phyloP scores from a whole-genome alignment of 2,113 vertebrate species.

The Trichomycterus rosablanca region DNA sequence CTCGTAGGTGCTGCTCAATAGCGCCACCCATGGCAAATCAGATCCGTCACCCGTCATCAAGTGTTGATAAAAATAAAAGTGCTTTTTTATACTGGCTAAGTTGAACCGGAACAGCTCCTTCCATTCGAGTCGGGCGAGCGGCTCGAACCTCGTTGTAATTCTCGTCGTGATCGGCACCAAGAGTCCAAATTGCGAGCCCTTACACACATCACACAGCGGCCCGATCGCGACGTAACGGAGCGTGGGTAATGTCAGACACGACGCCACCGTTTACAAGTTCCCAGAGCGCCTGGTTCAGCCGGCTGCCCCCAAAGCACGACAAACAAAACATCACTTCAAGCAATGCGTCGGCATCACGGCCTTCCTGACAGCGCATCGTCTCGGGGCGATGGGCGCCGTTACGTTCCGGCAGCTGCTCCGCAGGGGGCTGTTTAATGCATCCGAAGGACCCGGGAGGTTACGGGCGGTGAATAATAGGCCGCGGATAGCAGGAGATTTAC shows the following conservation, averaged over 20 bases:
- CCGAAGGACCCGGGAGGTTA: constrained; percentile 1
- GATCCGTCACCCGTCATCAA: too few relatives aligned
- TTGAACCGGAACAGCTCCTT: too few relatives aligned
- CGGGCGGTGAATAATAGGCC: constrained; percentile 18
- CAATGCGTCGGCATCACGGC: background rate
- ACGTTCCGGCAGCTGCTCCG: constrained; percentile 24
- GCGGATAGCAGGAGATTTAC: background rate
- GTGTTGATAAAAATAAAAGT: too few relatives aligned
- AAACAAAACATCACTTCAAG: background rate
- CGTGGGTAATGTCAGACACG: constrained; percentile 19
- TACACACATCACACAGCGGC: constrained; percentile 17
- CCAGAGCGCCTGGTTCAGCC: background rate
- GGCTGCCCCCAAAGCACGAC: background rate
- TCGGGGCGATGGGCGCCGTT: constrained; percentile 4
- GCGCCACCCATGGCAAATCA: too few relatives aligned
- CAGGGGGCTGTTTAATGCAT: constrained; percentile 8
- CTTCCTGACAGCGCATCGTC: background rate
- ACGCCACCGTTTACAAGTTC: constrained; percentile 28
- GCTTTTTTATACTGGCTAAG: too few relatives aligned
- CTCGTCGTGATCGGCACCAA: background rate
- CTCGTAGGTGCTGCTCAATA: too few relatives aligned
- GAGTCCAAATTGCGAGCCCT: constrained; percentile 5
- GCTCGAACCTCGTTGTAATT: background rate
- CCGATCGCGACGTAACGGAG: constrained; percentile 7
- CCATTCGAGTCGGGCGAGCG: too few relatives aligned